These are phyloP conservation scores for Stictonetta naevosa DNA, from an alignment of 2,113 vertebrate species.

Conservation along the genomic window DNA sequence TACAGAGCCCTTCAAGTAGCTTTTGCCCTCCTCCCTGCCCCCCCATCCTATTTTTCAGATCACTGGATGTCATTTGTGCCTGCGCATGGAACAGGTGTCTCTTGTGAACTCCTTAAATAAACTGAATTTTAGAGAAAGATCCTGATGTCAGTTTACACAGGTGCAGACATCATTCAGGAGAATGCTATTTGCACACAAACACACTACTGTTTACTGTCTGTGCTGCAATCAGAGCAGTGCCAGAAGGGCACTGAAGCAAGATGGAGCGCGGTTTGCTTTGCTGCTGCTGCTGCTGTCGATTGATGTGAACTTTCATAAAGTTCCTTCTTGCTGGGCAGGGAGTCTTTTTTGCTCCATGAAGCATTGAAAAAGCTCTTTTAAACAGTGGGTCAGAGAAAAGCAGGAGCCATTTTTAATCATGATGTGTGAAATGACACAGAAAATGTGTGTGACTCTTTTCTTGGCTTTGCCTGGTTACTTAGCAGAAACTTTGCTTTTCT, in stretches of 20 bases:
- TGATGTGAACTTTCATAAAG: conserved; percentile 51
- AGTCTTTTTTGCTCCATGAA: conserved; percentile 9
- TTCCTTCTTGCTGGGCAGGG: background rate
- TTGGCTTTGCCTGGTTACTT: background rate
- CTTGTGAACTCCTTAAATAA: conserved; percentile 71
- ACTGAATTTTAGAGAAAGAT: conserved; percentile 47
- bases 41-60: background rate
- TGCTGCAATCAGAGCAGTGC: conserved; percentile 54
- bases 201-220: conserved; percentile 69
- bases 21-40: background rate
- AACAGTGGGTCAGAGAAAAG: background rate
- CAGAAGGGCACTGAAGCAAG: conserved; percentile 67
- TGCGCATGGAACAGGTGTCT: conserved; percentile 69
- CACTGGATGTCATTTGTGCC: conserved; percentile 44
- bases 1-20: background rate
- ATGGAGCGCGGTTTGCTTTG: conserved; percentile 49
- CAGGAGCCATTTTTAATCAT: conserved; percentile 13
- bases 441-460: background rate
- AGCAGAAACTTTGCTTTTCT: background rate
- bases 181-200: conserved; percentile 74
- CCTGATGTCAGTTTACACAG: conserved; percentile 75
- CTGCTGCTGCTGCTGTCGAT: conserved; percentile 32
- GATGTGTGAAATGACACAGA: background rate
- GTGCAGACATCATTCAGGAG: conserved; percentile 75
- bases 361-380: conserved; percentile 3